A percentile compares a stretch with the other conserved stretches of the same genome.
Conservation (phyloP, 2,797 vertebrate genomes). For the Nasua narica region DNA sequence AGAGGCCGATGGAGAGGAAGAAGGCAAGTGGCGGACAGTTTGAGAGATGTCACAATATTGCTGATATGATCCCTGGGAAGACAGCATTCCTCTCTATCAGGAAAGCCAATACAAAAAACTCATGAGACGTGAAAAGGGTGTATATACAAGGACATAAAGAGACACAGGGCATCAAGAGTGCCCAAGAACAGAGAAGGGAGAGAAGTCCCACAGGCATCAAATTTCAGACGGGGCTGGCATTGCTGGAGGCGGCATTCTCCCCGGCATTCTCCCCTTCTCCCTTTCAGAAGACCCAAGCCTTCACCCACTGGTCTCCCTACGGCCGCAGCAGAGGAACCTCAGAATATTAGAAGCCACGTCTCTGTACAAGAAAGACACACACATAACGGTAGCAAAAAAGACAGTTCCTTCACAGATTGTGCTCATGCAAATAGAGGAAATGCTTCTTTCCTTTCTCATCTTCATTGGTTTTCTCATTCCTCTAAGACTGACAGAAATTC, state of each 20-base stretch:
- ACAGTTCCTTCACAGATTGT: not conserved
- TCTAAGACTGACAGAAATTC: not conserved
- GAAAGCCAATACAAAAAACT: not conserved
- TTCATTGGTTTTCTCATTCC: not conserved
- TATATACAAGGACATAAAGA: not conserved
- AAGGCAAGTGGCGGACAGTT: not conserved
- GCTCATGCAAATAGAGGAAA: not conserved
- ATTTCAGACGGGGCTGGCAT: not conserved
- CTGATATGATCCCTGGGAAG: not conserved
- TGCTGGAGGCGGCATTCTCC: not conserved
- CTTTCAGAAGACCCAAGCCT: not conserved
- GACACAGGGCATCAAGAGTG: not conserved
- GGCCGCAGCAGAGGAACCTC: not conserved
- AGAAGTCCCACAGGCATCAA: not conserved
- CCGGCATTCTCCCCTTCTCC: not conserved
- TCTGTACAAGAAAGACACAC: not conserved
- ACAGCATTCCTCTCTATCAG: not conserved
- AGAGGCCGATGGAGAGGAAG: not conserved
- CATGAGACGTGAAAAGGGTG: not conserved
- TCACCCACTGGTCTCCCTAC: not conserved
- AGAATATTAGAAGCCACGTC: not conserved
- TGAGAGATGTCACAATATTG: not conserved
- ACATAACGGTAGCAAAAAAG: not conserved
- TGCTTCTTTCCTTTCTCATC: not conserved
- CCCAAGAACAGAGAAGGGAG: not conserved